Evolutionary conservation across 2,113 vertebrate genomes (phyloP).

Genomic region (Otus sunia): DNA sequence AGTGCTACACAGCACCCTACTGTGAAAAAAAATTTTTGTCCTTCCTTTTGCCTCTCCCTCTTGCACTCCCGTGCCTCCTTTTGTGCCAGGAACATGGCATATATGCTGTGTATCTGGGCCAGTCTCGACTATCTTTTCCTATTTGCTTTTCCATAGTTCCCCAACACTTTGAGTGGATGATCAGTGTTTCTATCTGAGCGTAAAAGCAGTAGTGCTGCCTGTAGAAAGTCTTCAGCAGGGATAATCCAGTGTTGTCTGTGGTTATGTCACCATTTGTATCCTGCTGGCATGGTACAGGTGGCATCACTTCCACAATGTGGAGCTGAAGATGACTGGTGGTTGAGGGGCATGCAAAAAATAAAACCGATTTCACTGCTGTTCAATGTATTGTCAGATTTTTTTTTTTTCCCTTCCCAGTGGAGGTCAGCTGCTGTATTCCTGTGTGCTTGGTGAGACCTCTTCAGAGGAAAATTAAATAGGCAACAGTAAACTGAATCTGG

Average conservation of each 20-base stretch:
- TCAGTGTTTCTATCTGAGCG: not conserved
- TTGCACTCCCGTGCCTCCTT: not conserved
- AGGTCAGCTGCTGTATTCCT: not conserved
- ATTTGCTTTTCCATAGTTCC: not conserved
- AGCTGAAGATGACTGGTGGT: not conserved
- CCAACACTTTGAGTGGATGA: not conserved
- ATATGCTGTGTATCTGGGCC: fast-evolving
- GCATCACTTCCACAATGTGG: fast-evolving
- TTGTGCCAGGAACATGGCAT: not conserved
- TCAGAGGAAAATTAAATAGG: not conserved
- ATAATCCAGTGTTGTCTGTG: not conserved
- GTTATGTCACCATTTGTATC: fast-evolving
- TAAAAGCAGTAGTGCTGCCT: not conserved
- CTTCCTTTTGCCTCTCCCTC: not conserved
- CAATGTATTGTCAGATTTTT: not conserved
- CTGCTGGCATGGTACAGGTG: not conserved
- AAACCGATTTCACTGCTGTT: not conserved
- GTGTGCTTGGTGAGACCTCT: not conserved
- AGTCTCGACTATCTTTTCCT: fast-evolving
- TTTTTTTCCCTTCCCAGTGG: not conserved
- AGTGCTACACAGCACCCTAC: not conserved
- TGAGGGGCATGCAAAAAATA: not conserved
- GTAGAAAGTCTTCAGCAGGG: not conserved
- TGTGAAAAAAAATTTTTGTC: not conserved
- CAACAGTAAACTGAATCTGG: not conserved